Conservation (phyloP, 2,113 vertebrate species). For the Mirounga angustirostris region DNA sequence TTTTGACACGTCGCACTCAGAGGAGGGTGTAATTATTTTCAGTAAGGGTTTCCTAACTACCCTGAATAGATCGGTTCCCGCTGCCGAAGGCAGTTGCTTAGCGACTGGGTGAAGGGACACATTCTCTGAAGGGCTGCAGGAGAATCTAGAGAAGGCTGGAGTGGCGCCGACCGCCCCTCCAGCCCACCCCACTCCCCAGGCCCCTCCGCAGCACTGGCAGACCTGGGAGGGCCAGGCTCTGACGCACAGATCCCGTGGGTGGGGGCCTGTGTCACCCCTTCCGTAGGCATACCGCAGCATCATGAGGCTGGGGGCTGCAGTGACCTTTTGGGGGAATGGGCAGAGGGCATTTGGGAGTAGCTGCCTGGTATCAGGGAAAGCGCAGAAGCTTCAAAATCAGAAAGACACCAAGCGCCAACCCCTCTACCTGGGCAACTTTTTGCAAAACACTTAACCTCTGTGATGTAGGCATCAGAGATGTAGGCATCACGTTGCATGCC, state of each 20-base stretch:
- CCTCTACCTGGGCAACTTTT: not conserved
- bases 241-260: not conserved
- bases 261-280: not conserved
- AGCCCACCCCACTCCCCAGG: not conserved
- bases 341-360: not conserved
- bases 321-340: not conserved
- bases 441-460: not conserved
- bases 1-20: conserved; percentile 37
- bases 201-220: not conserved
- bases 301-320: not conserved
- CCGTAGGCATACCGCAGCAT: no score
- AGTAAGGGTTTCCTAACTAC: conserved; percentile 69
- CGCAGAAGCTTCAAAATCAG: not conserved
- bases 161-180: not conserved
- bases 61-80: conserved; percentile 67
- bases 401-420: not conserved
- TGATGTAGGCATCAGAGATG: not conserved
- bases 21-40: conserved; percentile 70
- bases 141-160: conserved; percentile 25
- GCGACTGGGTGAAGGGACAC: conserved; percentile 77
- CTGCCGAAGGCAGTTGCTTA: conserved; percentile 69
- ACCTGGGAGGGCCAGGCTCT: not conserved
- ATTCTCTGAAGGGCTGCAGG: conserved; percentile 14
- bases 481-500: not conserved
- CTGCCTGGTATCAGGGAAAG: not conserved